phyloP scores from a whole-genome alignment of 92 coral and sea anemone genomes.

The Diadumene lineata region DNA sequence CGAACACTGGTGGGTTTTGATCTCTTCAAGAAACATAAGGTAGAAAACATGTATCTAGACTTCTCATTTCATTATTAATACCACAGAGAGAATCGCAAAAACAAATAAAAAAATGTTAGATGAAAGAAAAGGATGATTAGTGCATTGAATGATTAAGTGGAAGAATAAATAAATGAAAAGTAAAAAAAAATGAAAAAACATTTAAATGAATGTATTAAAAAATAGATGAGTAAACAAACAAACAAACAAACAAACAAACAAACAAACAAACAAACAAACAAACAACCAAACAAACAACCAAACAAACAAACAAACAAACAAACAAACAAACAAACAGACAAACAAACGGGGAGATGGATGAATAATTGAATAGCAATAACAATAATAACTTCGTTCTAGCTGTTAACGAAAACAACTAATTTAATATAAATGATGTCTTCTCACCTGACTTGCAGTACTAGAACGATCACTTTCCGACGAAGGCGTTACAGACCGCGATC shows the following conservation, averaged over 20 bases:
- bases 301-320: background rate
- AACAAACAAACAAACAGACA: background rate
- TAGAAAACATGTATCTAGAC: too few relatives aligned
- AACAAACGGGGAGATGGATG: too few relatives aligned
- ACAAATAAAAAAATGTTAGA: background rate
- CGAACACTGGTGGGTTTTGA: constrained; percentile 16
- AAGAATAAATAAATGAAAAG: background rate
- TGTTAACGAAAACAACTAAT: too few relatives aligned
- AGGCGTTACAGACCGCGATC: constrained; percentile 47
- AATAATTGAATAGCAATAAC: too few relatives aligned
- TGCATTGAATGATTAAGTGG: background rate
- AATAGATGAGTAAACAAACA: background rate
- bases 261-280: background rate
- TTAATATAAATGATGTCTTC: background rate
- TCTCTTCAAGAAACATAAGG: too few relatives aligned
- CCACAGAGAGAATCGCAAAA: too few relatives aligned
- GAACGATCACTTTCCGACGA: constrained; percentile 86
- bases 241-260: background rate
- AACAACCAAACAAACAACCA: background rate
- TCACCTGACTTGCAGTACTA: constrained; percentile 48
- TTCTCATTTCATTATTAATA: too few relatives aligned
- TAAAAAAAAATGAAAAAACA: too few relatives aligned
- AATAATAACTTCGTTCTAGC: too few relatives aligned
- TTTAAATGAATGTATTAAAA: background rate
- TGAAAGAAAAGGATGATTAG: too few relatives aligned